Evolutionary conservation across 2,888 invertebrate species (phyloP).

Genomic region (Lacanobia wlatinum): DNA sequence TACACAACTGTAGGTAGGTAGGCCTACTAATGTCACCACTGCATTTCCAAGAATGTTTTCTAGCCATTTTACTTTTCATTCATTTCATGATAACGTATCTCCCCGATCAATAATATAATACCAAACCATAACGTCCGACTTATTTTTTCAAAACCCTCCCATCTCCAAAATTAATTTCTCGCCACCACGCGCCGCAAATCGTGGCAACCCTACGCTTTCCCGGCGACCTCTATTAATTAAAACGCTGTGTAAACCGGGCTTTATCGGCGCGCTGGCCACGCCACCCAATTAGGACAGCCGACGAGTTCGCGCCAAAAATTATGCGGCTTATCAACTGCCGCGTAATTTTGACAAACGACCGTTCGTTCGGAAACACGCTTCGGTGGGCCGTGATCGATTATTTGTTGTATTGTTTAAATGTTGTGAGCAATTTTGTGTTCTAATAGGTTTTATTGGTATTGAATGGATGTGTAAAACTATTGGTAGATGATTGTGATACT

Average conservation of each 20-base stretch:
- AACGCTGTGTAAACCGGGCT: slow-evolving; percentile 89
- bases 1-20: neutral
- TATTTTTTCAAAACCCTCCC: neutral
- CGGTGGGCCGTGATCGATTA: slow-evolving; percentile 81
- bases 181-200: neutral
- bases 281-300: slow-evolving; percentile 86
- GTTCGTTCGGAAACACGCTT: slow-evolving; percentile 79
- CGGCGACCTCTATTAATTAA: slow-evolving; percentile 90
- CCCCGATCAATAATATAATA: too few species aligned
- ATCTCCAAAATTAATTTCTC: slow-evolving; percentile 22
- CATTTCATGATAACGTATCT: too few species aligned
- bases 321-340: slow-evolving; percentile 88
- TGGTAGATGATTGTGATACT: neutral
- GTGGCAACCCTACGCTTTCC: slow-evolving; percentile 74
- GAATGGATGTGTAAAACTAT: slow-evolving; percentile 14
- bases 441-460: slow-evolving; percentile 23
- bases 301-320: slow-evolving; percentile 87
- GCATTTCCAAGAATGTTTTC: neutral
- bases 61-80: too few species aligned
- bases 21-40: neutral
- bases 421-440: slow-evolving; percentile 58
- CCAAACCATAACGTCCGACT: too few species aligned
- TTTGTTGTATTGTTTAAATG: slow-evolving; percentile 70
- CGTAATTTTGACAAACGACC: slow-evolving; percentile 88
- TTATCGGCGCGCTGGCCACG: slow-evolving; percentile 84